A percentile compares a stretch with the other conserved stretches of the same genome.
These are phyloP conservation scores for Diglossa brunneiventris DNA, from an alignment of 2,113 vertebrate species.

Conservation along the genomic window DNA sequence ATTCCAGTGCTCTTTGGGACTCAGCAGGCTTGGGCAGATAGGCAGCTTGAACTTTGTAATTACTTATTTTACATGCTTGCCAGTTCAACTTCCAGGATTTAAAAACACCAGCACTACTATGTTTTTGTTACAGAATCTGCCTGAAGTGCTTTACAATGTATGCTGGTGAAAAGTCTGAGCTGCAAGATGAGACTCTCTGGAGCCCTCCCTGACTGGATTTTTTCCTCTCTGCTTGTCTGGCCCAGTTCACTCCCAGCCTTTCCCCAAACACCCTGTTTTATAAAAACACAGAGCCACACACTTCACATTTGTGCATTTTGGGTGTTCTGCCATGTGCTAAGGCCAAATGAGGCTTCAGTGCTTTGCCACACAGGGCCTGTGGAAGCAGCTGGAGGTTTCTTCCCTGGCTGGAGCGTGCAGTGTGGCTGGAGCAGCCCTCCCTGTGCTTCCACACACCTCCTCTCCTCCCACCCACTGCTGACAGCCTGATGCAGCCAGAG, in stretches of 20 bases:
- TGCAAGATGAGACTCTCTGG: background rate
- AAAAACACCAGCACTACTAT: background rate
- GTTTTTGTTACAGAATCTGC: background rate
- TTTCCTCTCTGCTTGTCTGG: background rate
- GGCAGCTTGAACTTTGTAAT: background rate
- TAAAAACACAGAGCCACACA: accelerated
- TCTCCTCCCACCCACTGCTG: no score
- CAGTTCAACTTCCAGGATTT: background rate
- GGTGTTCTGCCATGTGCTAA: background rate
- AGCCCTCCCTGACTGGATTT: background rate
- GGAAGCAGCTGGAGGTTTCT: background rate
- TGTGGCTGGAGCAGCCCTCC: no score
- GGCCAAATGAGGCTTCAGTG: background rate
- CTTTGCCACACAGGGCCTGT: background rate
- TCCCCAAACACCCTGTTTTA: background rate
- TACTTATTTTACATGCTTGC: background rate
- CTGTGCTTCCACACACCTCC: no score
- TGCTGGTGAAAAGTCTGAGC: background rate
- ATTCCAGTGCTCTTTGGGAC: background rate
- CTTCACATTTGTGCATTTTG: background rate
- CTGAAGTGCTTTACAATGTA: background rate
- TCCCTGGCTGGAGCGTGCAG: no score
- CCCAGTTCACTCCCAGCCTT: background rate
- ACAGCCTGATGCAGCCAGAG: no score
- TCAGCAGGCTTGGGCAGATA: background rate